Base-by-base conservation (phyloP, 2,888 invertebrate species). In the Andrena flavipes region DNA sequence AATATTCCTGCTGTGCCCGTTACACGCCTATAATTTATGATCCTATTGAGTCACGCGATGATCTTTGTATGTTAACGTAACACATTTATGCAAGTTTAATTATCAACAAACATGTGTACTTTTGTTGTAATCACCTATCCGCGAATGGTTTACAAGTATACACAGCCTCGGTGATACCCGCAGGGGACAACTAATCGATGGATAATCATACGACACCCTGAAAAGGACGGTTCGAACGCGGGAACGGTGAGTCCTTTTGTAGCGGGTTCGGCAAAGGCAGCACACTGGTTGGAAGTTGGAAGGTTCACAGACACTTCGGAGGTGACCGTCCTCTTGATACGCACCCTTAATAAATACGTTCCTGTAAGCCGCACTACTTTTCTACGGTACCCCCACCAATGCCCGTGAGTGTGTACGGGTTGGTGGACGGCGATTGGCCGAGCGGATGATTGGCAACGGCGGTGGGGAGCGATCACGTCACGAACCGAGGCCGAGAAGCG, bases 401-500 rank as follows among this genome's bases (percentile, higher is more conserved):
- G 63, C n/a, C 42, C 69, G 23, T 63, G 81, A 80, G 76, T 86
- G 83, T 86, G 82, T 86, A 87, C 91, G 84, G 88, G 83, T 83
- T 88, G 86, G 86, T 86, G 64, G 33, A 0, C 26, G 10, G 5
- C 26, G 78, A 90, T 91, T 91, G 91, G 92, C 42, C 33, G 23
- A 51, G 7, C 5, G 64, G 77, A 68, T 75, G 85, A 82, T 72
- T 71, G 71, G 35, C 13, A 42, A 68, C 33, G 70, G 67, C 76
- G 85, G 84, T 75, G 82, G 79, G 84, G 81, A 74, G 65, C 73
- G 80, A 78, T 78, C 88, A 90, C 90, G 90, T 90, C 92, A 89
- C 90, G 88, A 89, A 89, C 85, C 87, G 88, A 89, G 89, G 86
- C 88, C 88, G 88, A 87, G 87, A 85, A 89, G 84, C 88, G 88